phyloP scores from a whole-genome alignment of 2,888 invertebrate genomes.

The Gari tellinella region DNA sequence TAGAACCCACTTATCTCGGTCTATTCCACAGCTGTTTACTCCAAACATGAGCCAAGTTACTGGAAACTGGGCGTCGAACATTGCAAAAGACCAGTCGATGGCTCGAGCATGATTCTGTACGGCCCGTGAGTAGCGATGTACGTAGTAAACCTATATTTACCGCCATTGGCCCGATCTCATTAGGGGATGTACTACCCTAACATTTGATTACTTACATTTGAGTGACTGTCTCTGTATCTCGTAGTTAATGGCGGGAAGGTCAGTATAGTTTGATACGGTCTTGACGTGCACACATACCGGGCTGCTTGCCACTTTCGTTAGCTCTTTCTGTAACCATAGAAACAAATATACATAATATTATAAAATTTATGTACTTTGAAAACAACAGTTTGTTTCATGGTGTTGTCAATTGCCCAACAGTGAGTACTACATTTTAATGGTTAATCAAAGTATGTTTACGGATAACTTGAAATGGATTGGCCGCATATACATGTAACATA shows the following conservation, averaged over 20 bases:
- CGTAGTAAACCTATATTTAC: neutral
- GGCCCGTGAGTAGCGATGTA: too few relatives aligned
- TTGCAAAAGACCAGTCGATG: too few relatives aligned
- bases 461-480: neutral
- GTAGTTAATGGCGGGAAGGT: slow-evolving; percentile 52
- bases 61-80: too few relatives aligned
- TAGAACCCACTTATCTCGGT: too few relatives aligned
- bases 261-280: slow-evolving; percentile 53
- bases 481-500: too few relatives aligned
- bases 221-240: slow-evolving; percentile 61
- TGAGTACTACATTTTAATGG: neutral
- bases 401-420: neutral
- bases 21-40: too few relatives aligned
- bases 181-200: neutral
- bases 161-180: too few relatives aligned
- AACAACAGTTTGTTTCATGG: too few relatives aligned
- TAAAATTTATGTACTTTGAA: too few relatives aligned
- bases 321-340: slow-evolving; percentile 46
- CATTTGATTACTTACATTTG: slow-evolving; percentile 53
- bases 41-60: too few relatives aligned
- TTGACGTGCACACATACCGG: slow-evolving; percentile 66
- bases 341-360: neutral
- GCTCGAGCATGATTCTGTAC: too few relatives aligned
- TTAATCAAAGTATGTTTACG: neutral
- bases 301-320: slow-evolving; percentile 61